Base-by-base conservation (phyloP, 2,797 vertebrate species). In the Syngnathus rostellatus region DNA sequence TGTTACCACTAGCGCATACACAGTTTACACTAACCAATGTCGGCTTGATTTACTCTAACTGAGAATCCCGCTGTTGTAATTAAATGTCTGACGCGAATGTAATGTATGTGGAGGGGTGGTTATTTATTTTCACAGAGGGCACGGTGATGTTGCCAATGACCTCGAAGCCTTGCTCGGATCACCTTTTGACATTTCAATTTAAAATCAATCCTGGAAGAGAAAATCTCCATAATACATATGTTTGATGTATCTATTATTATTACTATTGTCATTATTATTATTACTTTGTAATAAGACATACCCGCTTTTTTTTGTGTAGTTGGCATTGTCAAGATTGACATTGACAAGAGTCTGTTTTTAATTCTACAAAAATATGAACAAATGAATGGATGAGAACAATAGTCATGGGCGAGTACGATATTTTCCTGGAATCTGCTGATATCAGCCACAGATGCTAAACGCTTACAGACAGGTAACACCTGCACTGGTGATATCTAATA, bases 131-230 rank as follows among this genome's bases (percentile, higher is more conserved):
- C 7, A 14, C 11, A 62, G 60, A 25, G 19, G 40, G 12, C 23
- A 38, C 8, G 48, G 71, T 58, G 53, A 72, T 77, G 66, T 62
- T 6, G 40, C 23, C 21, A 3, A 14, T 79, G 70, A 76, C 68
- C 72, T 73, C 67, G 54, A 63, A 43, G 68, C 80, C 58, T 58
- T 12, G 2, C 73, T 69, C 48, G 41, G 64, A 62, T 72, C 58
- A 68, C 41, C 68, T 38, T 39, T 54, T 10, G n/a, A 48, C 21
- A 66, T n/a, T 14, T 69, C 17, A 4, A 31, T 31, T 53, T 45
- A 41, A 54, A 51, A 54, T 54, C 23, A 81, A 88, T 83, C 83
- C 87, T 89, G 82, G 80, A 11, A 31, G 61, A 55, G 45, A n/a
- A 69, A 79, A 59, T 31, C 31, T 0, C 31, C 31, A 31, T 31